phyloP scores from a whole-genome alignment of 1,140 invertebrate genomes.

The Coenobita brevimanus region DNA sequence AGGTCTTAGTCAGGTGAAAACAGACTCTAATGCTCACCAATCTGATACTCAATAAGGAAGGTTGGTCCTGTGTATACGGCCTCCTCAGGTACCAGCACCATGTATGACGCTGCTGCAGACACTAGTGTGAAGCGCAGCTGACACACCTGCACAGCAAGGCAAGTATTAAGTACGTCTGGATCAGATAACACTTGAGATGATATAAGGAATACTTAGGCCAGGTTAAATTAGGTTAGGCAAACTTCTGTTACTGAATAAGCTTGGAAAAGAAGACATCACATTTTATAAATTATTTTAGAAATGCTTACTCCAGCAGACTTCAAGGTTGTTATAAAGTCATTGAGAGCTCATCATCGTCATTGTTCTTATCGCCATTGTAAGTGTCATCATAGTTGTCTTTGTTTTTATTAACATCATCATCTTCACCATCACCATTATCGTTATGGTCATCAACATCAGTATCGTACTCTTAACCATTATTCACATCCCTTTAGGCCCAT shows the following conservation, averaged over 20 bases:
- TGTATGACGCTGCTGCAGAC: constrained; percentile 40
- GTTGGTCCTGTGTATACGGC: constrained; percentile 13
- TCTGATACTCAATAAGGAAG: constrained; percentile 33
- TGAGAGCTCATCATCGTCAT: too few species aligned
- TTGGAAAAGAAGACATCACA: background rate
- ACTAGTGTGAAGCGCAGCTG: constrained; percentile 22
- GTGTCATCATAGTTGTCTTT: too few species aligned
- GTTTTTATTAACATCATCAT: too few species aligned
- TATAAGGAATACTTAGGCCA: background rate
- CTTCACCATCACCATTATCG: too few species aligned
- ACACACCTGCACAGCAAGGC: background rate
- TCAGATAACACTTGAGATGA: too few species aligned
- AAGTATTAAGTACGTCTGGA: background rate
- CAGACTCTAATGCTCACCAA: constrained; percentile 7
- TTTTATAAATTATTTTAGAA: background rate
- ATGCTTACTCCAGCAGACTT: too few species aligned
- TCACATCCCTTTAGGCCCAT: too few species aligned
- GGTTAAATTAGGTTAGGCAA: background rate
- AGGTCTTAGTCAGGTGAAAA: background rate
- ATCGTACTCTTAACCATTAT: too few species aligned
- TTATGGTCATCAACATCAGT: too few species aligned
- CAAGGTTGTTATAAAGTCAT: too few species aligned
- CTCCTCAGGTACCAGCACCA: background rate
- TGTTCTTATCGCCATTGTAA: too few species aligned
- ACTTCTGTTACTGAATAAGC: background rate